Conservation (phyloP, 1,140 invertebrate genomes). For the Ceratina australensis region DNA sequence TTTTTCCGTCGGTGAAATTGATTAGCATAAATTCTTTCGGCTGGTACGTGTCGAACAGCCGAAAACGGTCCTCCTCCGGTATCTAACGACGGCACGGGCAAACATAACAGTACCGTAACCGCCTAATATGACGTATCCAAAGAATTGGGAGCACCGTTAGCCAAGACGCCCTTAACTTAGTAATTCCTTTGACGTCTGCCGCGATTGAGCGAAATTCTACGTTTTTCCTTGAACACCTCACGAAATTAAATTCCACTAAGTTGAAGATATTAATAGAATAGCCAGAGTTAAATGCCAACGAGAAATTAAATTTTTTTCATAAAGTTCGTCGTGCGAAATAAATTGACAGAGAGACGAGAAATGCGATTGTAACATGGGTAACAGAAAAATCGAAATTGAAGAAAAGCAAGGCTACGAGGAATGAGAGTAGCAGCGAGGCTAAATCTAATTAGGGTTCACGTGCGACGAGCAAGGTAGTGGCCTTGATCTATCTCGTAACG, state of each 20-base stretch:
- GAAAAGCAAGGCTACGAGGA: not conserved
- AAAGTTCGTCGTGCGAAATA: too few species aligned
- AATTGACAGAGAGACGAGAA: too few species aligned
- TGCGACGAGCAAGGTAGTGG: constrained; percentile 42
- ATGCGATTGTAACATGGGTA: too few species aligned
- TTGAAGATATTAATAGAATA: too few species aligned
- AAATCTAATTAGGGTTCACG: constrained; percentile 21
- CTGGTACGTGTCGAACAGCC: not conserved
- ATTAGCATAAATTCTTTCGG: constrained; percentile 20
- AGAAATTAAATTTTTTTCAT: too few species aligned
- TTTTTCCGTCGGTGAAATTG: constrained; percentile 14
- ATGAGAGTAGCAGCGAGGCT: not conserved
- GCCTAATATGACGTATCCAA: constrained; percentile 29
- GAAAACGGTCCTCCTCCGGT: not conserved
- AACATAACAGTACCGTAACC: constrained; percentile 50
- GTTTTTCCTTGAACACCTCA: too few species aligned
- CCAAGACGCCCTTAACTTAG: not conserved
- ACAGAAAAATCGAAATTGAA: too few species aligned
- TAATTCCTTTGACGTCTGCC: constrained; percentile 18
- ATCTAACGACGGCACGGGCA: constrained; percentile 31
- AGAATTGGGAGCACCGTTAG: constrained; percentile 52
- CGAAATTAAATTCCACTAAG: too few species aligned
- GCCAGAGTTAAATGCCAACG: too few species aligned
- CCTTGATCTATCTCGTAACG: constrained; percentile 66
- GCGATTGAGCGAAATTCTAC: too few species aligned